A percentile compares a stretch with the other conserved stretches of the same genome.
Conservation (phyloP, 2,888 invertebrate species). For the Nasonovia ribisnigri region DNA sequence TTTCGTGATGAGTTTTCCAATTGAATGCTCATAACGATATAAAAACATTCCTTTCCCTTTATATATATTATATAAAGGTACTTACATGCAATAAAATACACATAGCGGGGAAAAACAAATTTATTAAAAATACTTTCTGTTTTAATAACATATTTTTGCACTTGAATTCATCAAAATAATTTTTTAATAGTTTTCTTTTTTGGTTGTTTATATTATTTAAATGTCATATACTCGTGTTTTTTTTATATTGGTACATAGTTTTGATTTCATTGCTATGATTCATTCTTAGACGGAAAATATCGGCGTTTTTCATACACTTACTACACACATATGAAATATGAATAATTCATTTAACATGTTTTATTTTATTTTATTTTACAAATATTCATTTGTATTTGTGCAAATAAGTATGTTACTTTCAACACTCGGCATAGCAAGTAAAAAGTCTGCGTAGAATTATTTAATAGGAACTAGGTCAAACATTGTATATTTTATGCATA, state of each 20-base stretch:
- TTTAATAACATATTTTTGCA: slow-evolving; percentile 24
- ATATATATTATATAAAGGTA: not conserved
- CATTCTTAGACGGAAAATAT: not conserved
- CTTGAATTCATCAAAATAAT: not conserved
- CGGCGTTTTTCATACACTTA: not conserved
- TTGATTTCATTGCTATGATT: not conserved
- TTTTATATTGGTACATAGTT: not conserved
- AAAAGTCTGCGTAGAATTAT: not conserved
- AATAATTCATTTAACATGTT: not conserved
- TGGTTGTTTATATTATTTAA: not conserved
- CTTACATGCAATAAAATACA: not conserved
- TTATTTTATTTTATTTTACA: not conserved
- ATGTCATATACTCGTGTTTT: not conserved
- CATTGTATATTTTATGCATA: slow-evolving; percentile 30
- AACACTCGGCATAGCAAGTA: not conserved
- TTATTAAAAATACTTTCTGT: slow-evolving; percentile 9
- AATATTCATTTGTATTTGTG: not conserved
- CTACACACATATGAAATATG: not conserved
- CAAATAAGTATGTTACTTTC: not conserved
- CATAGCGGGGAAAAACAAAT: not conserved
- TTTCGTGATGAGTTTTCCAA: slow-evolving; percentile 27
- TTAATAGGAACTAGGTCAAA: not conserved
- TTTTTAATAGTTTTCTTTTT: not conserved
- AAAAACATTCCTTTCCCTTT: slow-evolving; percentile 33
- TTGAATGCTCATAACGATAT: slow-evolving; percentile 5